phyloP scores from a whole-genome alignment of 1,140 invertebrate genomes.

The Acarapis woodi region DNA sequence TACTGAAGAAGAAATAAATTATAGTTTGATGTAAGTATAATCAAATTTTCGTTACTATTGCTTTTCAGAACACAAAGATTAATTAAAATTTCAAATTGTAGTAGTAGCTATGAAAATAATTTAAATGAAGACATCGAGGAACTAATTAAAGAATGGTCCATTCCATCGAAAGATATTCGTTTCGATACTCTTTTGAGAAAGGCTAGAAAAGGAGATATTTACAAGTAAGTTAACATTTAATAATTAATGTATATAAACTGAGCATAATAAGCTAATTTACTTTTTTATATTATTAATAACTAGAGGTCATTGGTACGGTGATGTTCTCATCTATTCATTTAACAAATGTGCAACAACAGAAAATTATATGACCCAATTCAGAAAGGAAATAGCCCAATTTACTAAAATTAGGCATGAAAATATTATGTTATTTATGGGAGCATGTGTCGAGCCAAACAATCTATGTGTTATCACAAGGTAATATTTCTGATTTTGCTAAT shows the following conservation, averaged over 20 bases:
- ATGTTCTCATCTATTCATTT: slow-evolving; percentile 85
- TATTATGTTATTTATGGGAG: slow-evolving; percentile 93
- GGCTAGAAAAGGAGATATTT: not conserved
- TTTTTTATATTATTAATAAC: slow-evolving; percentile 19
- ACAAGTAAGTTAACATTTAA: not conserved
- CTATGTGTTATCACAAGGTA: slow-evolving; percentile 72
- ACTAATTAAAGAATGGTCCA: slow-evolving; percentile 2
- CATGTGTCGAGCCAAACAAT: slow-evolving; percentile 88
- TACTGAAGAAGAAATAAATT: too few species aligned
- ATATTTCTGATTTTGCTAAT: too few species aligned
- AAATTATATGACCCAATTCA: slow-evolving; percentile 75
- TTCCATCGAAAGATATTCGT: not conserved
- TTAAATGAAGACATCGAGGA: not conserved
- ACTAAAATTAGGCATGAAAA: slow-evolving; percentile 95
- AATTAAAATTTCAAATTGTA: too few species aligned
- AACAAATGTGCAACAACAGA: slow-evolving; percentile 51
- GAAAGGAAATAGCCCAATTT: slow-evolving; percentile 73
- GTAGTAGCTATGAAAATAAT: not conserved
- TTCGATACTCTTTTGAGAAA: not conserved
- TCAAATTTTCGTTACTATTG: too few species aligned
- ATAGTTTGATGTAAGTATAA: too few species aligned
- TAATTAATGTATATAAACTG: not conserved
- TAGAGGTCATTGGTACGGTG: slow-evolving; percentile 86
- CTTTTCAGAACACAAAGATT: too few species aligned
- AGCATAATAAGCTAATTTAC: not conserved